phyloP scores from a whole-genome alignment of 2,888 invertebrate species.

The Emmelina monodactyla region DNA sequence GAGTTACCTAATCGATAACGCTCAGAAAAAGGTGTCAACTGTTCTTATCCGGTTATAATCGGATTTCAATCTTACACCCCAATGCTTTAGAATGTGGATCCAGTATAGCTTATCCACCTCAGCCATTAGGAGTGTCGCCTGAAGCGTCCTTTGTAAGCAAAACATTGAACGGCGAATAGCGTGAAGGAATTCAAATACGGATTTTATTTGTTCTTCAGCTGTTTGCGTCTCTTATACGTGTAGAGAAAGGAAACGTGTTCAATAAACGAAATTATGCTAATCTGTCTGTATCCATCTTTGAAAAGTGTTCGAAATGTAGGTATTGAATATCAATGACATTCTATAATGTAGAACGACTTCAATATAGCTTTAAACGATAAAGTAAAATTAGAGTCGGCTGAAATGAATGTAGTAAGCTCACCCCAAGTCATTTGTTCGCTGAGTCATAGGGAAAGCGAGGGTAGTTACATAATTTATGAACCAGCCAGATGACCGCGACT shows the following conservation, averaged over 20 bases:
- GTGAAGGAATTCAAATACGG: slow-evolving; percentile 4
- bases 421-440: slow-evolving; percentile 40
- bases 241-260: not conserved
- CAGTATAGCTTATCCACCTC: no score
- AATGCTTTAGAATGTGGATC: no score
- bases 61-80: no score
- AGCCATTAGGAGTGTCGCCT: no score
- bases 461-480: slow-evolving; percentile 31
- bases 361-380: slow-evolving; percentile 7
- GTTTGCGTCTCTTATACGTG: not conserved
- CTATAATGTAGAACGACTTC: no score
- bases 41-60: no score
- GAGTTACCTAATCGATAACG: no score
- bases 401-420: slow-evolving; percentile 36
- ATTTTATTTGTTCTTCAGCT: slow-evolving; percentile 4
- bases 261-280: not conserved
- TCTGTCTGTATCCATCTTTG: no score
- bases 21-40: no score
- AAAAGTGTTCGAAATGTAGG: no score
- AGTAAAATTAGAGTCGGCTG: slow-evolving; percentile 20
- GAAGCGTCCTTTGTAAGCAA: slow-evolving; percentile 11
- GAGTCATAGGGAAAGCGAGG: slow-evolving; percentile 43
- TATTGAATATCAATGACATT: no score
- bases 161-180: slow-evolving; percentile 5
- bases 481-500: slow-evolving; percentile 30